Percentiles rank a stretch among this genome's conserved stretches.
Evolutionary conservation across 1,140 invertebrate species (phyloP).

Genomic region (Nasonia giraulti): DNA sequence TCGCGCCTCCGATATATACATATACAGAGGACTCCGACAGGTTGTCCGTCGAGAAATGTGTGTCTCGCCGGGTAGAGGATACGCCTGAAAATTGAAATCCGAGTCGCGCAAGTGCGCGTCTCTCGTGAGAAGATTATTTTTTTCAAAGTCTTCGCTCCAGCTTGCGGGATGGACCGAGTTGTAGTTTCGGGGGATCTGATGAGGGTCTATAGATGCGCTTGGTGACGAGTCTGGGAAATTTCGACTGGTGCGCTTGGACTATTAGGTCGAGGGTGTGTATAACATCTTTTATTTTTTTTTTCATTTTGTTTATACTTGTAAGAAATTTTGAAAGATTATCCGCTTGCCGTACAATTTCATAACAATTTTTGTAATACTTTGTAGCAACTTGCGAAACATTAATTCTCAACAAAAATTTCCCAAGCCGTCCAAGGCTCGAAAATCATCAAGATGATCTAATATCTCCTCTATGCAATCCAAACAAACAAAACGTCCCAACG

Average conservation of each 20-base stretch:
- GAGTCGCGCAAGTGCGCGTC: neutral
- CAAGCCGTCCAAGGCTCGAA: neutral
- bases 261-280: too few relatives aligned
- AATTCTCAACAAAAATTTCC: too few relatives aligned
- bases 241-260: too few relatives aligned
- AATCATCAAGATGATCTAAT: neutral
- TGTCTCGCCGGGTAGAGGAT: neutral
- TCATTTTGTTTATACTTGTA: too few relatives aligned
- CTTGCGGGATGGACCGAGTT: too few relatives aligned
- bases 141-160: neutral
- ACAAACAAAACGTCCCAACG: neutral
- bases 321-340: too few relatives aligned
- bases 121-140: neutral
- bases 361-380: too few relatives aligned
- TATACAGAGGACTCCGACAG: constrained; percentile 3
- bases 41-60: neutral
- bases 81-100: constrained; percentile 8
- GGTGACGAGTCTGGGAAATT: neutral
- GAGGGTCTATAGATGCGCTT: too few relatives aligned
- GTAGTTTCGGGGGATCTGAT: too few relatives aligned
- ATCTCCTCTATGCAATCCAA: neutral
- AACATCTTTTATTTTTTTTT: too few relatives aligned
- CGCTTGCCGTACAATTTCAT: too few relatives aligned
- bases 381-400: too few relatives aligned
- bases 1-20: neutral